Evolutionary conservation across 2,888 invertebrate genomes (phyloP).

Genomic region (Drosophila affinis): DNA sequence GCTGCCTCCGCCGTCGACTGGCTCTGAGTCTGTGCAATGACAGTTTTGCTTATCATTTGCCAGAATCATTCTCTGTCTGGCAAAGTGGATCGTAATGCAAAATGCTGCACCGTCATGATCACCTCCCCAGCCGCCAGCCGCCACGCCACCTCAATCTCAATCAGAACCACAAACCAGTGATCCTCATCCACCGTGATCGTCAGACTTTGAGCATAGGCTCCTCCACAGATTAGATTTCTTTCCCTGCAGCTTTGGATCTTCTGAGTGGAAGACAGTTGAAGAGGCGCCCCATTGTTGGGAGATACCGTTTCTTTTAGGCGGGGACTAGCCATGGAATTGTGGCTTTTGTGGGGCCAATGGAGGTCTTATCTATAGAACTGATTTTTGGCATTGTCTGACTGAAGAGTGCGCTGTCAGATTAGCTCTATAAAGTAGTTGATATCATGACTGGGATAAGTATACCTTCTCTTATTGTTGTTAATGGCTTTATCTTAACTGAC

Average conservation of each 20-base stretch:
- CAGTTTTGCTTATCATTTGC: constrained; percentile 77
- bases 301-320: constrained; percentile 23
- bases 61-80: constrained; percentile 56
- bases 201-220: not conserved
- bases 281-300: constrained; percentile 42
- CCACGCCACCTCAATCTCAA: constrained; percentile 13
- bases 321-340: constrained; percentile 16
- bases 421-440: constrained; percentile 48
- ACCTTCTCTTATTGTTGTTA: constrained; percentile 18
- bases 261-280: constrained; percentile 15
- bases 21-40: constrained; percentile 48
- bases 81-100: constrained; percentile 33
- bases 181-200: constrained; percentile 24
- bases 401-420: constrained; percentile 59
- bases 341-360: constrained; percentile 5
- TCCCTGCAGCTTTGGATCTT: not conserved
- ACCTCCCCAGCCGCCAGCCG: constrained; percentile 25
- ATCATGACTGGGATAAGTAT: constrained; percentile 32
- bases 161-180: constrained; percentile 42
- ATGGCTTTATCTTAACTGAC: constrained; percentile 13
- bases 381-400: constrained; percentile 41
- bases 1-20: not conserved
- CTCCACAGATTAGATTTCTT: not conserved
- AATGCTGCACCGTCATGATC: constrained; percentile 42
- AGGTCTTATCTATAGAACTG: constrained; percentile 46